Evolutionary conservation across 2,797 vertebrate species (phyloP).

Genomic region (Syngnathus acus): DNA sequence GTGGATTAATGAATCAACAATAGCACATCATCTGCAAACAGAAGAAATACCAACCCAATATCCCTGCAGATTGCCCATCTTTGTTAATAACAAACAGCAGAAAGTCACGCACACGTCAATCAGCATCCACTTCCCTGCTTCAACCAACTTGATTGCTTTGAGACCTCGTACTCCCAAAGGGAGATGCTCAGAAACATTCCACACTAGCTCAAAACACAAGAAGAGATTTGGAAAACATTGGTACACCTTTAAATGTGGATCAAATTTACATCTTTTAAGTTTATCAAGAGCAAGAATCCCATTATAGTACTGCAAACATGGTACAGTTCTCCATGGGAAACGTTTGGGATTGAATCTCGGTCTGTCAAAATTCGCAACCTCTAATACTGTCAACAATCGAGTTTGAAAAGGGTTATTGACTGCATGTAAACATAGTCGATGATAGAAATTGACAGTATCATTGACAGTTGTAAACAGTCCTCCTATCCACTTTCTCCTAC

Average conservation of each 20-base stretch:
- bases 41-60: constrained; percentile 16
- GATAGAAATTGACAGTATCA: not conserved
- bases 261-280: not conserved
- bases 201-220: not conserved
- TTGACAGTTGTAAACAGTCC: too few relatives aligned
- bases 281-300: not conserved
- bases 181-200: not conserved
- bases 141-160: constrained; percentile 5
- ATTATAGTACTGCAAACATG: not conserved
- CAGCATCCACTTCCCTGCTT: not conserved
- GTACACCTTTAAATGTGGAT: constrained; percentile 2
- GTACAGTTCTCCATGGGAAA: not conserved
- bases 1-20: constrained; percentile 5
- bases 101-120: constrained; percentile 5
- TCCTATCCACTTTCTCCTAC: too few relatives aligned
- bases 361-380: not conserved
- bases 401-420: too few relatives aligned
- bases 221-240: constrained; percentile 4
- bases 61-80: constrained; percentile 2
- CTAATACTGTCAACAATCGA: not conserved
- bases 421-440: not conserved
- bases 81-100: constrained; percentile 16
- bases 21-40: constrained; percentile 24
- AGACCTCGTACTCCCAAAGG: not conserved
- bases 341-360: not conserved